These are phyloP conservation scores for Lateolabrax maculatus DNA, from an alignment of 2,797 vertebrate genomes.

Conservation along the genomic window DNA sequence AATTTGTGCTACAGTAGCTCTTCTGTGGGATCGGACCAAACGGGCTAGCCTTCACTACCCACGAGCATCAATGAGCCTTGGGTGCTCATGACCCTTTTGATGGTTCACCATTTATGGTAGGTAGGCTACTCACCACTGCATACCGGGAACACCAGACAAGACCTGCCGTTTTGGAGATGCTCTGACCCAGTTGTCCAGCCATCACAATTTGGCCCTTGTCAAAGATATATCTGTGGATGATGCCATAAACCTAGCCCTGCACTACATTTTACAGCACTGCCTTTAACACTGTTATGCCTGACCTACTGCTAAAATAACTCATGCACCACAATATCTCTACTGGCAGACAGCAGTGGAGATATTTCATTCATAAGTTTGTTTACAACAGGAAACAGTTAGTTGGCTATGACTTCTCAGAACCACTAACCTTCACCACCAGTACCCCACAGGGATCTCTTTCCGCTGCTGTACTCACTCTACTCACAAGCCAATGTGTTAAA, in stretches of 20 bases:
- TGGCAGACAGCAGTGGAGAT: background rate
- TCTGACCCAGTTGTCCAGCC: too few species aligned
- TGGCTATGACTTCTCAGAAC: background rate
- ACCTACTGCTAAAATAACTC: background rate
- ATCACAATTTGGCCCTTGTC: too few species aligned
- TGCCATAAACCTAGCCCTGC: background rate
- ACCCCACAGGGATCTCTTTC: background rate
- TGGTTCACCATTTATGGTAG: too few species aligned
- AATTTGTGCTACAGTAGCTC: too few species aligned
- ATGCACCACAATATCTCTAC: background rate
- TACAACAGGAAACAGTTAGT: background rate
- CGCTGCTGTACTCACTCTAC: background rate
- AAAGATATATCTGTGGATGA: background rate
- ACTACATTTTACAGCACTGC: background rate
- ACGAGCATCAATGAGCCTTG: too few species aligned
- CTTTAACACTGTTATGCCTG: background rate
- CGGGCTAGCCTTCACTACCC: too few species aligned
- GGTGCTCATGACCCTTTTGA: too few species aligned
- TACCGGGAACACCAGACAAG: too few species aligned
- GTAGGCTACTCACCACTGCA: too few species aligned
- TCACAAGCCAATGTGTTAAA: background rate
- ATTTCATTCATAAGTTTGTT: conserved; percentile 2
- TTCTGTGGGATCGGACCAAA: too few species aligned
- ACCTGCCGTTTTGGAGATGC: too few species aligned
- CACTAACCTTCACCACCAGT: background rate